Evolutionary conservation across 2,888 invertebrate species (phyloP).

Genomic region (Hecatera dysodea): DNA sequence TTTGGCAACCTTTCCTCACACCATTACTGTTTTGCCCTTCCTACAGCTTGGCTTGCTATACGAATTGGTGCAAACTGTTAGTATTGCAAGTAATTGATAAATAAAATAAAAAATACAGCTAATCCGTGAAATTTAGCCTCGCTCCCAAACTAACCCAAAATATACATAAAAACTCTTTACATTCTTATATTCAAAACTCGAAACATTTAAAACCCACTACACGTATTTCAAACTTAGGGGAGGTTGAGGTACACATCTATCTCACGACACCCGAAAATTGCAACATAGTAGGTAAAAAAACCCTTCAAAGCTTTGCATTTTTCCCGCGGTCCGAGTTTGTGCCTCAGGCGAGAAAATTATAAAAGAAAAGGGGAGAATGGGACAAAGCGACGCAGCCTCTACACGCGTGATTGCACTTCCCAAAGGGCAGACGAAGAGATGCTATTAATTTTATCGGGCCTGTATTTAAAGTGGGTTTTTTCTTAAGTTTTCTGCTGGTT

Average conservation of each 20-base stretch:
- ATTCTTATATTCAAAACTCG: slow-evolving; percentile 30
- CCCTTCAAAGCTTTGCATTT: slow-evolving; percentile 77
- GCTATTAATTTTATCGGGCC: slow-evolving; percentile 62
- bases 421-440: slow-evolving; percentile 66
- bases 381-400: slow-evolving; percentile 73
- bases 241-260: slow-evolving; percentile 53
- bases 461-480: slow-evolving; percentile 56
- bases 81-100: too few species aligned
- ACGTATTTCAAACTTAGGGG: slow-evolving; percentile 59
- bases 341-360: slow-evolving; percentile 80
- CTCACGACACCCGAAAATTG: slow-evolving; percentile 55
- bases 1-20: neutral
- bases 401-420: slow-evolving; percentile 81
- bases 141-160: slow-evolving; percentile 8
- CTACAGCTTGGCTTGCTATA: too few species aligned
- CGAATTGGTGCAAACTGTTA: too few species aligned
- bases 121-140: neutral
- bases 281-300: slow-evolving; percentile 60
- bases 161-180: slow-evolving; percentile 48
- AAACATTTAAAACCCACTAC: slow-evolving; percentile 49
- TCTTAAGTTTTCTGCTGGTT: slow-evolving; percentile 15
- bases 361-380: slow-evolving; percentile 75
- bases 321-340: slow-evolving; percentile 69
- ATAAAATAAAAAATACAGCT: too few species aligned
- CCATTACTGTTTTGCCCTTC: too few species aligned